These are phyloP conservation scores for Pinctada fucata DNA, from an alignment of 2,888 invertebrate genomes.

Conservation along the genomic window DNA sequence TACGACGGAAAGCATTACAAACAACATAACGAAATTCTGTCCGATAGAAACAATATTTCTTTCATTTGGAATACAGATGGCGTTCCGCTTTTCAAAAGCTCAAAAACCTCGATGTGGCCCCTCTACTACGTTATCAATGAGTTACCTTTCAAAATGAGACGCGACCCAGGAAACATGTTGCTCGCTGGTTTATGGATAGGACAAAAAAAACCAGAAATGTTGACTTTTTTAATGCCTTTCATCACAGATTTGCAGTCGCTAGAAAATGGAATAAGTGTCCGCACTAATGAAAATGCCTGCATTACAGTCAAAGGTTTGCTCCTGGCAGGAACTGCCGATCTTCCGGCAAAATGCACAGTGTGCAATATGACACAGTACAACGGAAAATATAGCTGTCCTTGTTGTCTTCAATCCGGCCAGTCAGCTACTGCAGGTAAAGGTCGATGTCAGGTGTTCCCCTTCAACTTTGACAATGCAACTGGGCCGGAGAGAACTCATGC, in stretches of 20 bases:
- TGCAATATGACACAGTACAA: conserved; percentile 27
- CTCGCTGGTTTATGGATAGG: conserved; percentile 32
- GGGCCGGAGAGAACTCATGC: conserved; percentile 7
- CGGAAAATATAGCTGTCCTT: conserved; percentile 24
- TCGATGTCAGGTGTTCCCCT: conserved; percentile 9
- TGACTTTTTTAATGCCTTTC: conserved; percentile 28
- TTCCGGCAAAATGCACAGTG: conserved; percentile 28
- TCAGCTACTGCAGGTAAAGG: conserved; percentile 16
- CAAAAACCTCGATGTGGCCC: conserved; percentile 31
- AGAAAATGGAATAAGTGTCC: conserved; percentile 18
- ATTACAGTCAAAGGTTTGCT: neutral
- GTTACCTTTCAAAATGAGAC: conserved; percentile 25
- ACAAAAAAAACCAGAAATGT: conserved; percentile 26
- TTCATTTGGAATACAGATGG: conserved; percentile 37
- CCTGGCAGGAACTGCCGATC: conserved; percentile 25
- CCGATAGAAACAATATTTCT: conserved; percentile 12
- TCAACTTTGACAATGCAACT: conserved; percentile 8
- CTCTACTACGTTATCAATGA: conserved; percentile 26
- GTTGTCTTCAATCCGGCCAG: conserved; percentile 3
- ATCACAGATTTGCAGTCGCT: conserved; percentile 16
- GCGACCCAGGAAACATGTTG: conserved; percentile 26
- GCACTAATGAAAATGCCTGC: neutral
- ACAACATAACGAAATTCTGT: neutral
- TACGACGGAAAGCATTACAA: conserved; percentile 26
- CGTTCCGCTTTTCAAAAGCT: conserved; percentile 31